Evolutionary conservation across 2,797 vertebrate species (phyloP), one percentile per base, ranked within the genome.

Genomic region (Synanceia verrucosa): DNA sequence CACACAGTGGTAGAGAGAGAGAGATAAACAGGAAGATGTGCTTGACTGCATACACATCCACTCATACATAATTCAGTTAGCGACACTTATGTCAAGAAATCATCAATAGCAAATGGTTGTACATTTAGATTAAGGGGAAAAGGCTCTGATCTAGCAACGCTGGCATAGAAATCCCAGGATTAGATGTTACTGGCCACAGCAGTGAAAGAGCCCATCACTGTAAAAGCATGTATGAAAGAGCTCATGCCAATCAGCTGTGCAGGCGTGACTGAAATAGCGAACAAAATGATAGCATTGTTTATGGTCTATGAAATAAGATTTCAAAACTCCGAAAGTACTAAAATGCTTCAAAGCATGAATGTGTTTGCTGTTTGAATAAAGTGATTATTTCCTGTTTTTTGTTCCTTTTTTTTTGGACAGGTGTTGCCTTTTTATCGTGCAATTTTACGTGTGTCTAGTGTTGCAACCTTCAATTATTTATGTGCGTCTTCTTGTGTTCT

Each of bases 381-480:
- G 3, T 26, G 31, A 21, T 70, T 68, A n/a, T 59, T 64, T 50
- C 4, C 9, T 46, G 2, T 51, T 26, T 47, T 26, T 41, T 37
- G 2, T 46, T 31, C 3, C 1, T 41, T 67, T 18, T 53, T n/a
- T 10, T 37, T 36, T 65, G 43, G 19, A 4, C 13, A 50, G 13
- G 37, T 73, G 13, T 56, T 65, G 13, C 9, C 70, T 63, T 33
- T 57, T 60, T 66, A 56, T 78, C 53, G 16, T 34, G 11, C 57
- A 10, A 39, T 57, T 69, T 8, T 57, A 16, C 43, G 43, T 67
- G 44, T 33, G 19, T 81, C 50, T 70, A 61, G 12, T 76, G 81
- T 83, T 82, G 64, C 71, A 79, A 26, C 10, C 26, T 62, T 90
- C 68, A 82, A 86, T 86, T 86, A 91, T 88, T 81, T 64, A 88